These are phyloP conservation scores for Mesorhabditis belari DNA, from an alignment of 2,888 invertebrate species.

Conservation along the genomic window DNA sequence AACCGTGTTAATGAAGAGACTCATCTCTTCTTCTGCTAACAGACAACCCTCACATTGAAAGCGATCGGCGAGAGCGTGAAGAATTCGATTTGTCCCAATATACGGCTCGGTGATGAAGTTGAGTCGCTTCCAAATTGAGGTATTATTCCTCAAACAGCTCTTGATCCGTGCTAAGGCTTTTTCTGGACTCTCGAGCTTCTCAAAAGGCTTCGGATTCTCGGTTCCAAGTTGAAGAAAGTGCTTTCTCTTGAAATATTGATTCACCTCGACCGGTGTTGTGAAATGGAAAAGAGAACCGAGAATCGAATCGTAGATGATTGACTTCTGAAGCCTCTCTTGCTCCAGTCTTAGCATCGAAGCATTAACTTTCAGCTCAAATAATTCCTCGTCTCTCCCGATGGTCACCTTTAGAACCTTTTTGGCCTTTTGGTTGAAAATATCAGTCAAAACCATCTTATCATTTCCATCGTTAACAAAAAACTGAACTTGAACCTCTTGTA, in stretches of 20 bases:
- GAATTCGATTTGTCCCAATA: constrained; percentile 2
- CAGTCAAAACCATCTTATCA: background rate
- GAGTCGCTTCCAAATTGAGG: constrained; percentile 1
- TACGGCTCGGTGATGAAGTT: constrained; percentile 1
- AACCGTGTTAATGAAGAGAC: constrained; percentile 1
- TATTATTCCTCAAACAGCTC: background rate
- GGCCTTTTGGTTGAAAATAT: background rate
- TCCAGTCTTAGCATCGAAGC: background rate
- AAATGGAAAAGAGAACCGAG: background rate
- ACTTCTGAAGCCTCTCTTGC: background rate
- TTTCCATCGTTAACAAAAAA: background rate
- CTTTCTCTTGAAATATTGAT: background rate
- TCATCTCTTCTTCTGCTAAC: background rate
- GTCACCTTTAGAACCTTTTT: background rate
- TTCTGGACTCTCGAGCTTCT: background rate
- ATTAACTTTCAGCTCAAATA: background rate
- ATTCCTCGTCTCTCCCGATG: background rate
- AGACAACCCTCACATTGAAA: background rate
- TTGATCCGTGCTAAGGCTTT: background rate
- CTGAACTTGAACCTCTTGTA: background rate
- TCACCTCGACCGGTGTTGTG: background rate
- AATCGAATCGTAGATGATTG: background rate
- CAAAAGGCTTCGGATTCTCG: background rate
- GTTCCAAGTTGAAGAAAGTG: background rate
- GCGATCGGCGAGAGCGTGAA: constrained; percentile 1